These are phyloP conservation scores for Drosophila gaucha DNA, from an alignment of 2,888 invertebrate species.

Conservation along the genomic window DNA sequence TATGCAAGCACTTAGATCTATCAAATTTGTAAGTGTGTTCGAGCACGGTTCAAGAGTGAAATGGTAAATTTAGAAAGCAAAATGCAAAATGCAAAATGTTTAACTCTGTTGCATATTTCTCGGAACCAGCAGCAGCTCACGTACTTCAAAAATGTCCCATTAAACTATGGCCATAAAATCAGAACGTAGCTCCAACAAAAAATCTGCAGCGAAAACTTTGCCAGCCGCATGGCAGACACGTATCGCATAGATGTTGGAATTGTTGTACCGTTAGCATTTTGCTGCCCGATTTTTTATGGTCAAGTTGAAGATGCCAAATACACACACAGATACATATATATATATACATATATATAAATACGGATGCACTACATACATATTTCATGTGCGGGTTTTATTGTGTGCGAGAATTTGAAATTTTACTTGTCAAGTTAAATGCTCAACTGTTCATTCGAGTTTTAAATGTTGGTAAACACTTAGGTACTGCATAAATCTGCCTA, in stretches of 20 bases:
- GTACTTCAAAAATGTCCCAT: slow-evolving; percentile 52
- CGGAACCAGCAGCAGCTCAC: slow-evolving; percentile 32
- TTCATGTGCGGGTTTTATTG: slow-evolving; percentile 44
- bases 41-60: slow-evolving; percentile 1
- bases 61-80: slow-evolving; percentile 18
- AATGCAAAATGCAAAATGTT: slow-evolving; percentile 26
- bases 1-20: slow-evolving; percentile 4
- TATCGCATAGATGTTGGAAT: slow-evolving; percentile 54
- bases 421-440: slow-evolving; percentile 58
- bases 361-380: slow-evolving; percentile 36
- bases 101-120: slow-evolving; percentile 14
- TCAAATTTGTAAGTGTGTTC: slow-evolving; percentile 20
- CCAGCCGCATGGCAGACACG: slow-evolving; percentile 59
- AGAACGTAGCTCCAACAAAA: slow-evolving; percentile 24
- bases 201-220: slow-evolving; percentile 22
- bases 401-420: slow-evolving; percentile 38
- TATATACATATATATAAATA: not conserved
- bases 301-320: slow-evolving; percentile 41
- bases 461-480: slow-evolving; percentile 1
- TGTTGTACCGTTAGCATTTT: slow-evolving; percentile 30
- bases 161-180: slow-evolving; percentile 65
- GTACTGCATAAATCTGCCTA: slow-evolving; percentile 4
- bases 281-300: slow-evolving; percentile 50
- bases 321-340: not conserved
- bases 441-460: slow-evolving; percentile 8